Conservation (phyloP, 2,113 vertebrate genomes). For the Nothobranchius furzeri region DNA sequence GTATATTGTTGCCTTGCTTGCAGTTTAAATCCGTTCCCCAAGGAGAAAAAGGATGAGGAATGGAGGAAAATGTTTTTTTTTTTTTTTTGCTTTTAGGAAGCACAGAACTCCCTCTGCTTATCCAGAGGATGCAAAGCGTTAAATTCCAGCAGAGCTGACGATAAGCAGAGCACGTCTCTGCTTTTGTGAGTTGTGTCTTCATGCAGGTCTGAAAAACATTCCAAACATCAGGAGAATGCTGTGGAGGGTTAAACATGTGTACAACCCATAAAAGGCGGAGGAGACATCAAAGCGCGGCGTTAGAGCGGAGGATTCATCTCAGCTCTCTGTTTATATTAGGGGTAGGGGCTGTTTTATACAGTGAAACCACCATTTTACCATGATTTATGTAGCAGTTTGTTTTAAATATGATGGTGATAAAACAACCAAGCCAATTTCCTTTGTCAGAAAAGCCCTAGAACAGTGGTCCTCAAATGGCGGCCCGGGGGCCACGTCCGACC, state of each 20-base stretch:
- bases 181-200: conserved; percentile 45
- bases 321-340: no score
- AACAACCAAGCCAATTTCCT: no score
- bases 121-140: conserved; percentile 58
- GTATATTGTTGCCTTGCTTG: conserved; percentile 65
- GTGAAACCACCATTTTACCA: no score
- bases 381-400: no score
- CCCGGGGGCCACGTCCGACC: no score
- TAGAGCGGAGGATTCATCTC: no score
- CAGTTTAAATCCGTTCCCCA: conserved; percentile 64
- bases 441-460: no score
- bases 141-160: conserved; percentile 65
- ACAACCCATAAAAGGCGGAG: conserved; percentile 17
- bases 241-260: conserved; percentile 17
- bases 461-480: no score
- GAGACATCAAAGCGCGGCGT: background rate
- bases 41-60: conserved; percentile 59
- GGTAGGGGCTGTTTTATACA: no score
- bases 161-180: conserved; percentile 59
- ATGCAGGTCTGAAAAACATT: conserved; percentile 31
- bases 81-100: conserved; percentile 33
- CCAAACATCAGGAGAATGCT: conserved; percentile 14
- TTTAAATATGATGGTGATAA: no score
- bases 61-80: conserved; percentile 42
- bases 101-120: conserved; percentile 36